Conservation (phyloP, 2,888 invertebrate species). For the Coleophora deauratella region DNA sequence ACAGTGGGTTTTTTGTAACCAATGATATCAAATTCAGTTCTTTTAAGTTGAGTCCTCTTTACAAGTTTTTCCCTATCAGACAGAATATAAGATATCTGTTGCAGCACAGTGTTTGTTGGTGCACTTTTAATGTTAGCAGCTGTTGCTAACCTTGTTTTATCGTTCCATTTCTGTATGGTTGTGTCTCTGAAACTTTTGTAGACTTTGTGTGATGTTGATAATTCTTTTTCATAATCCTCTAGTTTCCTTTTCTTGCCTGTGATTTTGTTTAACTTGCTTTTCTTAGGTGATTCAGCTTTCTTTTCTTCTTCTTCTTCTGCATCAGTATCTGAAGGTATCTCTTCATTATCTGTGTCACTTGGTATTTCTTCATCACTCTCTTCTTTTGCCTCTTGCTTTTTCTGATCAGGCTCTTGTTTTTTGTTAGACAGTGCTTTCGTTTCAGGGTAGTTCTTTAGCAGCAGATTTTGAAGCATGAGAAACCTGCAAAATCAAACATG, state of each 20-base stretch:
- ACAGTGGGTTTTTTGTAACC: slow-evolving; percentile 61
- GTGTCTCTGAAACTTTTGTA: slow-evolving; percentile 82
- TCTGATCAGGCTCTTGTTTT: slow-evolving; percentile 24
- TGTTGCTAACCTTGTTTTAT: slow-evolving; percentile 86
- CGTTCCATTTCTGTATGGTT: slow-evolving; percentile 95
- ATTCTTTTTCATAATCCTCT: slow-evolving; percentile 72
- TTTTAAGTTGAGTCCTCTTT: slow-evolving; percentile 84
- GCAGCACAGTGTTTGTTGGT: slow-evolving; percentile 77
- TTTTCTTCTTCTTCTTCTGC: slow-evolving; percentile 43
- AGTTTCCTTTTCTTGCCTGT: slow-evolving; percentile 68
- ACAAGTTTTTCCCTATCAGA: slow-evolving; percentile 84
- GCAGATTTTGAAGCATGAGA: slow-evolving; percentile 47
- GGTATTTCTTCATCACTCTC: slow-evolving; percentile 60
- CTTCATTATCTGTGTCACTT: slow-evolving; percentile 76
- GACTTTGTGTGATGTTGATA: slow-evolving; percentile 72
- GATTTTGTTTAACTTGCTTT: slow-evolving; percentile 18
- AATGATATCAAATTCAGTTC: slow-evolving; percentile 81
- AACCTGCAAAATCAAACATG: slow-evolving; percentile 41
- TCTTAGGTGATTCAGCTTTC: slow-evolving; percentile 16
- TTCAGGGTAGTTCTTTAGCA: slow-evolving; percentile 79
- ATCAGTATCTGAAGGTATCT: slow-evolving; percentile 78
- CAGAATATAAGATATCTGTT: slow-evolving; percentile 90
- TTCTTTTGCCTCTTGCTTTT: slow-evolving; percentile 30
- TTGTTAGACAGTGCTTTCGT: slow-evolving; percentile 70
- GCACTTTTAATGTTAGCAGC: slow-evolving; percentile 77